Evolutionary conservation across 2,888 invertebrate genomes (phyloP).

Genomic region (Isotomurus palustris): DNA sequence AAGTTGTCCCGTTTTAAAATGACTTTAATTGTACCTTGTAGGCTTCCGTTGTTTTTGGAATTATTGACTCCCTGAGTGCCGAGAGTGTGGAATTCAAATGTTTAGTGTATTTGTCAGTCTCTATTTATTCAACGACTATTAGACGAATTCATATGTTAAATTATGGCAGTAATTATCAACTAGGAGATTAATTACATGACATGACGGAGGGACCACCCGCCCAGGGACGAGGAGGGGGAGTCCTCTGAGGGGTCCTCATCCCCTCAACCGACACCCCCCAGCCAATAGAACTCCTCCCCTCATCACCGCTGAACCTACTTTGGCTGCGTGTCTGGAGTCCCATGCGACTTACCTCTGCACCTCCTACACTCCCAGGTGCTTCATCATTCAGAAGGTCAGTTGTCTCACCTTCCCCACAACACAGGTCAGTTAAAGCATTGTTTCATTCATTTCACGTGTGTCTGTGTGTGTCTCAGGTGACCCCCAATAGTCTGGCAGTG

Average conservation of each 20-base stretch:
- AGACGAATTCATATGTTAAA: too few species aligned
- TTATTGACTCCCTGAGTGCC: too few species aligned
- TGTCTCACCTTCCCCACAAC: background rate
- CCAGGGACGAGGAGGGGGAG: too few species aligned
- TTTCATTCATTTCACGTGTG: background rate
- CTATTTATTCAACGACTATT: too few species aligned
- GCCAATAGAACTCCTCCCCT: conserved; percentile 26
- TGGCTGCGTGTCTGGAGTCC: conserved; percentile 55
- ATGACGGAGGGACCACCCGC: too few species aligned
- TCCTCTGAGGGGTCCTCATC: conserved; percentile 5
- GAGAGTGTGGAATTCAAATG: too few species aligned
- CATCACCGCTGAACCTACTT: conserved; percentile 46
- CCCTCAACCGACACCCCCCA: conserved; percentile 11
- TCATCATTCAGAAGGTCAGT: conserved; percentile 62
- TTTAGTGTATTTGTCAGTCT: too few species aligned
- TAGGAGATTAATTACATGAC: too few species aligned
- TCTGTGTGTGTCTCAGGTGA: conserved; percentile 37
- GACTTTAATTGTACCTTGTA: too few species aligned
- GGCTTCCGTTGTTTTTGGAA: too few species aligned
- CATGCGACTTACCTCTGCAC: conserved; percentile 61
- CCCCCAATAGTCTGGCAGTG: conserved; percentile 39
- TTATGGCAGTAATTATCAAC: too few species aligned
- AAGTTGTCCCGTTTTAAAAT: too few species aligned
- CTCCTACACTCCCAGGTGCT: conserved; percentile 60
- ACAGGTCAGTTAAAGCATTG: background rate